A percentile compares a stretch with the other conserved stretches of the same genome.
Evolutionary conservation across 92 coral and sea anemone genomes (phyloP).

Genomic region (Meandrina meandrites): DNA sequence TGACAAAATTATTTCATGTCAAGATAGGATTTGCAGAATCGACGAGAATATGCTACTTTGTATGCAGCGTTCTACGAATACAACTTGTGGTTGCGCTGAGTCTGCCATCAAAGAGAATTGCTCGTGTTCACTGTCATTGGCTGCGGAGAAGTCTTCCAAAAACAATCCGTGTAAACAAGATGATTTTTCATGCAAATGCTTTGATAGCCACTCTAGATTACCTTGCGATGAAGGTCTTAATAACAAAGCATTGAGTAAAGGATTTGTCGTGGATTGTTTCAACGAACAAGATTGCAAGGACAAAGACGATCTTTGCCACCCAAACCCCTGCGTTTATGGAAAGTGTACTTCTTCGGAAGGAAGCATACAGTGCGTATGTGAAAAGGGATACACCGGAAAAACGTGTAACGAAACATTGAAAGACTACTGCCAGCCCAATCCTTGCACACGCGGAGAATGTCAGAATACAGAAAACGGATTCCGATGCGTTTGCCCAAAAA

Average conservation of each 20-base stretch:
- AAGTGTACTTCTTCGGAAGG: slow-evolving; percentile 45
- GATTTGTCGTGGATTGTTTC: slow-evolving; percentile 22
- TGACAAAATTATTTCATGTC: not conserved
- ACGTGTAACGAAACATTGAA: slow-evolving; percentile 49
- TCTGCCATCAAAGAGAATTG: not conserved
- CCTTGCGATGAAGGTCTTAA: not conserved
- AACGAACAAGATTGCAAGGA: slow-evolving; percentile 36
- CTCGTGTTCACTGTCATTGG: not conserved
- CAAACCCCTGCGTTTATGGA: slow-evolving; percentile 58
- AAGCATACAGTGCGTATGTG: slow-evolving; percentile 62
- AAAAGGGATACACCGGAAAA: slow-evolving; percentile 59
- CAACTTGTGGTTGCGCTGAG: not conserved
- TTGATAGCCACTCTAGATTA: not conserved
- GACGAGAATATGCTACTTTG: slow-evolving; percentile 1
- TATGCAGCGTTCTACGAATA: not conserved
- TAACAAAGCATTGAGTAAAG: not conserved
- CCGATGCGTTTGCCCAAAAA: slow-evolving; percentile 49
- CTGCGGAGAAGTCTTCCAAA: not conserved
- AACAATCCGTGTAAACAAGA: not conserved
- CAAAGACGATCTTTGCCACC: slow-evolving; percentile 30
- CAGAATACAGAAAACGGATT: slow-evolving; percentile 6
- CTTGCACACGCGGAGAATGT: slow-evolving; percentile 64
- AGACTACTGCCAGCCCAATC: slow-evolving; percentile 47
- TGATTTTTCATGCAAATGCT: not conserved
- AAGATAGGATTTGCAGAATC: not conserved